Evolutionary conservation across 2,113 vertebrate species (phyloP), one percentile per base, ranked within the genome.

Genomic region (Halcyon malimbica): DNA sequence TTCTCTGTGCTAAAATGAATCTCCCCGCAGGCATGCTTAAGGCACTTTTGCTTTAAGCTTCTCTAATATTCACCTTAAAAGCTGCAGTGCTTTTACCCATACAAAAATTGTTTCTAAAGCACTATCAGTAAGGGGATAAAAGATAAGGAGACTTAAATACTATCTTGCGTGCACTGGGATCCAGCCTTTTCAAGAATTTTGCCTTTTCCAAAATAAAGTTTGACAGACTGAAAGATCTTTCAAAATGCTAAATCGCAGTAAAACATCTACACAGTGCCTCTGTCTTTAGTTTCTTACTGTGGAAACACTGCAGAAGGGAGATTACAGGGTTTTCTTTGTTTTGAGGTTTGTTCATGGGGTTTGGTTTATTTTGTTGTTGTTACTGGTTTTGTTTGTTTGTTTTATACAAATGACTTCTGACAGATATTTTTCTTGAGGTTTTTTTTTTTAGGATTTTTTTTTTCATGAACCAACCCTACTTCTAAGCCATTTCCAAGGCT

Each of bases 41-140:
- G 90, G 94, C 79, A 56, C n/a, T 92, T 86, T 67, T 87, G 51
- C 56, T 93, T 93, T 81, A 87, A 94, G 60, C 56, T 87, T 89
- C 68, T 68, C 64, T 64, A 60, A 41, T 13, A 81, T 21, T 83
- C 92, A 75, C 62, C 39, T 84, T 62, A 81, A 96, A 90, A 90
- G 41, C 54, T 89, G 18, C 42, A 78, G 53, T 21, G 39, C 11
- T 93, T 86, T 90, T 85, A 70, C 42, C 12, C 33, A 23, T 13
- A 67, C 9, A 21, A 54, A 65, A 76, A 26, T 76, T 37, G 4
- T 26, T 86, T 75, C 71, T 74, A 81, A 95, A 74, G 10, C 13
- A 54, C 25, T 10, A 63, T 31, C 54, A 42, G 11, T 39, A 94
- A 56, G 3, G 24, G 13, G 9, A 59, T 57, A 91, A 84, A 93